A percentile compares a stretch with the other conserved stretches of the same genome.
These are phyloP conservation scores for Formica exsecta DNA, from an alignment of 1,140 invertebrate species.

Conservation along the genomic window DNA sequence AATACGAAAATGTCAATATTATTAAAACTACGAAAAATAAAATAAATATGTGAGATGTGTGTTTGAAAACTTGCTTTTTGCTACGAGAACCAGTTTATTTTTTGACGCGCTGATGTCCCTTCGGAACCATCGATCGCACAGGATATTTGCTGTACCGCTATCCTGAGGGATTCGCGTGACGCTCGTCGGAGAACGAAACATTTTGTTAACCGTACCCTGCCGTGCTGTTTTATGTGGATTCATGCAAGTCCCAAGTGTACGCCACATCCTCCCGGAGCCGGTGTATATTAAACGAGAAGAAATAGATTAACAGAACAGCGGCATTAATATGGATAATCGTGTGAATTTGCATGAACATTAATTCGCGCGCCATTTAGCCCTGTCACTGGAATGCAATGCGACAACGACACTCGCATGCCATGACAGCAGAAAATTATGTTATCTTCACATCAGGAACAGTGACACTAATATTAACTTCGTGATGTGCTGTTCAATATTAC, in stretches of 20 bases:
- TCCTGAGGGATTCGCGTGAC: constrained; percentile 49
- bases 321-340: constrained; percentile 63
- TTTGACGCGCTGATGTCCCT: constrained; percentile 43
- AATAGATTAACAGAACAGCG: constrained; percentile 60
- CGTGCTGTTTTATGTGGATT: constrained; percentile 46
- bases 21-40: neutral
- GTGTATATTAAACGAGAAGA: constrained; percentile 55
- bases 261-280: neutral
- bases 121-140: constrained; percentile 47
- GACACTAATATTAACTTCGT: constrained; percentile 42
- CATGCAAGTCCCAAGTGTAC: constrained; percentile 47
- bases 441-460: constrained; percentile 48
- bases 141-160: constrained; percentile 46
- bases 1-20: neutral
- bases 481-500: constrained; percentile 6
- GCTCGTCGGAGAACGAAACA: constrained; percentile 44
- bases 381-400: constrained; percentile 49
- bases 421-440: constrained; percentile 61
- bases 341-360: constrained; percentile 64
- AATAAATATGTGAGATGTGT: constrained; percentile 24
- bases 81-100: constrained; percentile 43
- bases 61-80: constrained; percentile 47
- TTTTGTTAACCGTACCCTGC: constrained; percentile 50
- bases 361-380: constrained; percentile 58
- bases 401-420: constrained; percentile 50